Percentiles rank a stretch among this genome's conserved stretches.
phyloP scores from a whole-genome alignment of 2,113 vertebrate genomes.

The Probosciger aterrimus region DNA sequence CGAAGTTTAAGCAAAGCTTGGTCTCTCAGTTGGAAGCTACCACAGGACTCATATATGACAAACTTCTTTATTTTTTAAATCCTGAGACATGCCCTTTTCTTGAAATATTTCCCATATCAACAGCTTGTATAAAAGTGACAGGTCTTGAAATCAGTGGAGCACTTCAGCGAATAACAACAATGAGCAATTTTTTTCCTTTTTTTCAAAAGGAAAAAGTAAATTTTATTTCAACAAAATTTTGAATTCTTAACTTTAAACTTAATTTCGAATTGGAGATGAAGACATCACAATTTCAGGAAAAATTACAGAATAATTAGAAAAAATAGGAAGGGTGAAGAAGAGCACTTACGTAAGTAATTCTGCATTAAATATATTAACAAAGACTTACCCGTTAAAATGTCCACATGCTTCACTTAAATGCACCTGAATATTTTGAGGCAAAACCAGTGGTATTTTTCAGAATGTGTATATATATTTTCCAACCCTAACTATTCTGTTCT shows the following conservation, averaged over 20 bases:
- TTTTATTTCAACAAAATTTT: background rate
- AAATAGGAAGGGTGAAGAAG: background rate
- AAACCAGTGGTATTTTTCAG: background rate
- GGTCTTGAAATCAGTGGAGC: fast-evolving
- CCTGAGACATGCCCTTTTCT: background rate
- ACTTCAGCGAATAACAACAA: background rate
- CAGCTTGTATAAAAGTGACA: background rate
- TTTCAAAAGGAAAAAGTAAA: background rate
- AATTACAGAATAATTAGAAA: background rate
- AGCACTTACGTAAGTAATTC: background rate
- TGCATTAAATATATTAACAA: background rate
- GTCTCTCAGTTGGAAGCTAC: background rate
- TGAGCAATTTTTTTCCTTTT: background rate
- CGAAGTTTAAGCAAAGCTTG: background rate
- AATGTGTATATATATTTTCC: too few relatives aligned
- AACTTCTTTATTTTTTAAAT: background rate
- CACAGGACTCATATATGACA: background rate
- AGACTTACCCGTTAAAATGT: background rate
- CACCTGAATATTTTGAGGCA: background rate
- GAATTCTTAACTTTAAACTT: background rate
- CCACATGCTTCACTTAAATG: background rate
- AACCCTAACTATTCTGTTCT: too few relatives aligned
- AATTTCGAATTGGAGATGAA: background rate
- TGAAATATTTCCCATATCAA: background rate
- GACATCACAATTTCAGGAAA: background rate